Conservation (phyloP, 1,140 invertebrate species). For the Chymomyza costata region DNA sequence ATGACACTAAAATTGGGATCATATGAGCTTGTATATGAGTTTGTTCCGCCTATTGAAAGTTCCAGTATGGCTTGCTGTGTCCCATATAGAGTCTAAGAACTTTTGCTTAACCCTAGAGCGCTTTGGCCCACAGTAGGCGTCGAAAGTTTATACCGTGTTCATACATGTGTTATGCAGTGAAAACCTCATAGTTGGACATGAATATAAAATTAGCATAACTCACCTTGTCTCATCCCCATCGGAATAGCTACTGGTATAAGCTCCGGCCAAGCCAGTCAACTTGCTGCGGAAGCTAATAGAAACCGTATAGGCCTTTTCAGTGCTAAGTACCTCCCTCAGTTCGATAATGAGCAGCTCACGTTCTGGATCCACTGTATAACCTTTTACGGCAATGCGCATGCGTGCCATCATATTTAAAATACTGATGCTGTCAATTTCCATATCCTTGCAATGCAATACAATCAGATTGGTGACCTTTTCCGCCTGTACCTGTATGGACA, state of each 20-base stretch:
- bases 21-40: too few species aligned
- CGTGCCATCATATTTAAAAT: constrained; percentile 69
- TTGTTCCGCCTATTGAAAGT: too few species aligned
- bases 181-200: too few species aligned
- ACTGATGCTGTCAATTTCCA: constrained; percentile 50
- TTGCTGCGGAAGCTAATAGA: constrained; percentile 47
- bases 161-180: too few species aligned
- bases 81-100: too few species aligned
- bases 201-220: too few species aligned
- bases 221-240: constrained; percentile 32
- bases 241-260: constrained; percentile 52
- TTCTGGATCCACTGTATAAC: constrained; percentile 19
- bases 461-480: constrained; percentile 78
- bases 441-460: constrained; percentile 81
- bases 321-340: constrained; percentile 42
- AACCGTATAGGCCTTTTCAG: constrained; percentile 51
- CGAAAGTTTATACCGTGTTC: too few species aligned
- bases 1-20: too few species aligned
- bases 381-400: constrained; percentile 56
- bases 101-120: too few species aligned
- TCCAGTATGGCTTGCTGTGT: too few species aligned
- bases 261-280: constrained; percentile 39
- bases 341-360: constrained; percentile 57
- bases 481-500: constrained; percentile 82
- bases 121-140: too few species aligned